Conservation (phyloP, 2,113 vertebrate genomes). For the Zootoca vivipara region DNA sequence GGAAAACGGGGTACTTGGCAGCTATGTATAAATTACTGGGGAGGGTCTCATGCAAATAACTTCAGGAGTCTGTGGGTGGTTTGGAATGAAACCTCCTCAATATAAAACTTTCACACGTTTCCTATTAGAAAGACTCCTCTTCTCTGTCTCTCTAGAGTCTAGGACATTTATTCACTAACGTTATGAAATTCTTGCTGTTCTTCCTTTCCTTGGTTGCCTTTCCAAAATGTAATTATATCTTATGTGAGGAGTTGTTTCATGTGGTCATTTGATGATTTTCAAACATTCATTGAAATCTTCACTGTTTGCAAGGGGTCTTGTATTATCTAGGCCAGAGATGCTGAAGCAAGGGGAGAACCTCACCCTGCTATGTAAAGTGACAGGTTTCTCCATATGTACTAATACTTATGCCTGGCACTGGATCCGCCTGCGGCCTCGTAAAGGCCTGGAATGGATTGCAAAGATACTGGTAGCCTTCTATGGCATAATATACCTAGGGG, state of each 20-base stretch:
- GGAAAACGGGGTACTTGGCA: too few species aligned
- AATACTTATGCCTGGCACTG: not conserved
- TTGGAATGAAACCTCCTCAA: too few species aligned
- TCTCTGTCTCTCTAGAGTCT: too few species aligned
- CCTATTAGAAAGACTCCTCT: too few species aligned
- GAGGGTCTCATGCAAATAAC: too few species aligned
- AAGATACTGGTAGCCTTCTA: not conserved
- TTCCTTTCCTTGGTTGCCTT: not conserved
- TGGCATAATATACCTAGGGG: too few species aligned
- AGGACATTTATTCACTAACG: too few species aligned
- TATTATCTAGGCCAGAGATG: not conserved
- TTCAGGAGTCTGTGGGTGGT: too few species aligned
- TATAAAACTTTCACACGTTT: too few species aligned
- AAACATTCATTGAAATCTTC: not conserved
- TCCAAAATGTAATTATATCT: not conserved
- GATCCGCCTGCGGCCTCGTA: not conserved
- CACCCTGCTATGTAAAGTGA: conserved; percentile 6
- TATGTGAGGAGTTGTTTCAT: not conserved
- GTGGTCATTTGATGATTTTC: not conserved
- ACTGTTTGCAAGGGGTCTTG: not conserved
- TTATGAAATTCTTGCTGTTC: too few species aligned
- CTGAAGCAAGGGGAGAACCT: not conserved
- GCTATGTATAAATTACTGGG: too few species aligned
- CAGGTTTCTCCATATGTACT: not conserved
- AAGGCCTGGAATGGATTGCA: conserved; percentile 27